Evolutionary conservation across 2,113 vertebrate genomes (phyloP).

Genomic region (Lucifuga dentata): DNA sequence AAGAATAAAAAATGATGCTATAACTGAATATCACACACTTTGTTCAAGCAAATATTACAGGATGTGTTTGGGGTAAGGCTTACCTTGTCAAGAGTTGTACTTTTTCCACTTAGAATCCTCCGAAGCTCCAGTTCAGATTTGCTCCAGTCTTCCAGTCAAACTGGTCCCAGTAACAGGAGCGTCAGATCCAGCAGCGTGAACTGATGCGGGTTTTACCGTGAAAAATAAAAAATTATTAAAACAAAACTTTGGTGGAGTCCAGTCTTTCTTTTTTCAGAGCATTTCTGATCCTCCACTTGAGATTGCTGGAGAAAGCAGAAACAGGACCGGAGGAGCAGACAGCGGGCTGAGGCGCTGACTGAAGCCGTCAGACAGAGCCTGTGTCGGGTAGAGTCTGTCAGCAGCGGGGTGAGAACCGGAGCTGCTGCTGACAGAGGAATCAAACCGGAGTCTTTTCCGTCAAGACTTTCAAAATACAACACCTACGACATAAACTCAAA

Average conservation of each 20-base stretch:
- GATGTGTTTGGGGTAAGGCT: no score
- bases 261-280: neutral
- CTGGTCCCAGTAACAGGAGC: neutral
- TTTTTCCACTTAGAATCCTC: no score
- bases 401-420: neutral
- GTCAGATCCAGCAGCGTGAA: neutral
- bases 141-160: neutral
- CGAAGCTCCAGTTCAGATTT: neutral
- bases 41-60: no score
- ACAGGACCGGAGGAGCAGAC: neutral
- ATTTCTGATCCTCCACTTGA: neutral
- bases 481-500: neutral
- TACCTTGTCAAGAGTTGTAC: no score
- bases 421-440: no score
- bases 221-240: neutral
- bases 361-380: neutral
- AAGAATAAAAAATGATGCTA: no score
- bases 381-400: neutral
- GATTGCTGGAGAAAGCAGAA: neutral
- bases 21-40: no score
- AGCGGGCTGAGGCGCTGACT: neutral
- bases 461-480: neutral
- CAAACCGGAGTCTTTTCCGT: slow-evolving; percentile 7
- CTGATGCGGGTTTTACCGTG: neutral
- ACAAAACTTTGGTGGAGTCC: neutral